Percentiles rank a stretch among this genome's conserved stretches.
Evolutionary conservation across 2,797 vertebrate species (phyloP).

Genomic region (Clarias laeviceps): DNA sequence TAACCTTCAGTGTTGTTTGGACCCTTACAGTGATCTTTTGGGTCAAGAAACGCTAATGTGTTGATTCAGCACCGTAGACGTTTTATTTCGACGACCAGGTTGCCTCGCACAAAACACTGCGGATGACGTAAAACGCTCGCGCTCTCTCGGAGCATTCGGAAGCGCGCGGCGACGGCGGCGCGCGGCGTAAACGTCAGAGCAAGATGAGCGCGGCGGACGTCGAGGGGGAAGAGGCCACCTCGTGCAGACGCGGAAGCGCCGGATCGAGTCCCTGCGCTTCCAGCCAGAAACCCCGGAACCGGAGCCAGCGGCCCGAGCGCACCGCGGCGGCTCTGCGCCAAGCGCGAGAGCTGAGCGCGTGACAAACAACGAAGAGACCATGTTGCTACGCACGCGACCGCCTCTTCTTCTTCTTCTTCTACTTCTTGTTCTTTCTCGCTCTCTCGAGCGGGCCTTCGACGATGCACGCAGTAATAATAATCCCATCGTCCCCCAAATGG

Average conservation of each 20-base stretch:
- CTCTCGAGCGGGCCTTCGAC: conserved; percentile 75
- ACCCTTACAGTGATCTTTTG: neutral
- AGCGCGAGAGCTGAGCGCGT: conserved; percentile 64
- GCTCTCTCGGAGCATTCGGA: conserved; percentile 84
- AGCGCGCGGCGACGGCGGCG: conserved; percentile 88
- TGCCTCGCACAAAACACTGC: neutral
- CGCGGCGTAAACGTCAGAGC: conserved; percentile 76
- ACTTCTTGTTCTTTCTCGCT: conserved; percentile 31
- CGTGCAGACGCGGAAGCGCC: conserved; percentile 78
- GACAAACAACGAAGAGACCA: conserved; percentile 53
- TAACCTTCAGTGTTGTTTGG: neutral
- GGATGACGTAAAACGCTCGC: conserved; percentile 78
- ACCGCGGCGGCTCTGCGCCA: conserved; percentile 69
- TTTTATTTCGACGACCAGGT: neutral
- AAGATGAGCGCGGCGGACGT: conserved; percentile 82
- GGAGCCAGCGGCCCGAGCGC: conserved; percentile 69
- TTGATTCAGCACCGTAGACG: neutral
- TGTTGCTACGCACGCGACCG: conserved; percentile 77
- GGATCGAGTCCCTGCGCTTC: conserved; percentile 69
- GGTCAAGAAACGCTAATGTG: neutral
- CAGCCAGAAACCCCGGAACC: conserved; percentile 70
- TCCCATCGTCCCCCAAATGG: conserved; percentile 60
- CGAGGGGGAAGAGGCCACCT: conserved; percentile 78
- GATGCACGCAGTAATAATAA: conserved; percentile 74
- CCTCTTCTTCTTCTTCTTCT: conserved; percentile 63